Evolutionary conservation across 2,888 invertebrate genomes (phyloP), one percentile per base, ranked within the genome.

Genomic region (Neocrepidodera transversa): DNA sequence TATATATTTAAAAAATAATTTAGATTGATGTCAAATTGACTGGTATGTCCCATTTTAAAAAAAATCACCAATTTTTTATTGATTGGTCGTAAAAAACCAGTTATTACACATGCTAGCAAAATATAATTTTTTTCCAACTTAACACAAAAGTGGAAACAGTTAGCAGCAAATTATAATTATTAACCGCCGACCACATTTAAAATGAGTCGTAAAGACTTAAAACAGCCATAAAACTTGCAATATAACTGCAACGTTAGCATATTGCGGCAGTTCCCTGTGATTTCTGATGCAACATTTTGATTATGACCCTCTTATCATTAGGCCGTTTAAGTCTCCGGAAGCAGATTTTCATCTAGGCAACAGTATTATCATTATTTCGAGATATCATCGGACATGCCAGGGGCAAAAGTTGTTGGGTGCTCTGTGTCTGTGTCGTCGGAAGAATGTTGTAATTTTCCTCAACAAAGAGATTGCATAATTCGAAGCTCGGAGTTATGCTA

Each of bases 281-380:
- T 38, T 38, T 17, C 16, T 16, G 38, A 38, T 38, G 16, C 38
- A 38, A 38, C 17, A 38, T 38, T 38, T 38, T 38, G 38, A 38
- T 38, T 10, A 38, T 38, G 17, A 38, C 38, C 38, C 38, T 38
- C 17, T 38, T 13, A 38, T 38, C 13, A 38, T 16, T 17, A 16
- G 8, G 2, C 17, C 10, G 16, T 38, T 38, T 1, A n/a, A 45
- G 1, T 45, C 45, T 50, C 63, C 64, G 64, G 64, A 64, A 59
- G 53, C 56, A 64, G 61, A 64, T 64, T 59, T 36, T 40, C 51
- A 64, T 64, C 61, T 47, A 45, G 36, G 36, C 50, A 36, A 30
- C 42, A 54, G 38, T 50, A 56, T 64, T 51, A 59, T 64, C 61
- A 59, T 61, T 57, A 61, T 43, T 35, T 55, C 32, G 11, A 26